Conservation (phyloP, 2,797 vertebrate genomes). For the Dallia pectoralis region DNA sequence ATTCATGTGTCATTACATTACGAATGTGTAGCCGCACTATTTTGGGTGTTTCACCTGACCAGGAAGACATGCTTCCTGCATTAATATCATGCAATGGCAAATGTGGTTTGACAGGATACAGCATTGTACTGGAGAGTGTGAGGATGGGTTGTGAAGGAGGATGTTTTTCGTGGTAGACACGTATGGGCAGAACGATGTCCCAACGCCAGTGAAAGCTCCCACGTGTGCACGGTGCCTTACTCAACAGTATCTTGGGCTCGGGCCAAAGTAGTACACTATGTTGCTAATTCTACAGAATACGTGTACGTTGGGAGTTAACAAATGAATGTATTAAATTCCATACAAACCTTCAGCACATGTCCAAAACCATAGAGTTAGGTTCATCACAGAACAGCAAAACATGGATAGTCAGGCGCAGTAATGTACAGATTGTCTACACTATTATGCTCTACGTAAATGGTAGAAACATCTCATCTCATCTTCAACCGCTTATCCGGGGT, state of each 20-base stretch:
- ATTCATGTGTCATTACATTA: slow-evolving; percentile 61
- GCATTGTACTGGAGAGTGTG: slow-evolving; percentile 24
- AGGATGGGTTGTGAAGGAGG: slow-evolving; percentile 66
- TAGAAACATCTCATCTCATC: too few relatives aligned
- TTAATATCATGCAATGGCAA: slow-evolving; percentile 45
- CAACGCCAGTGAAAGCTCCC: neutral
- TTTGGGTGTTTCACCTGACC: slow-evolving; percentile 63
- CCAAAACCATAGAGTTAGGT: too few relatives aligned
- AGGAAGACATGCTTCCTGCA: slow-evolving; percentile 50
- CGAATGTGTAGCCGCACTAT: slow-evolving; percentile 44
- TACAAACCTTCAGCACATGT: too few relatives aligned
- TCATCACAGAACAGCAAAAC: too few relatives aligned
- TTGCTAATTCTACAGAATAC: too few relatives aligned
- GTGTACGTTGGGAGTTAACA: too few relatives aligned
- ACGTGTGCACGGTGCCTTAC: neutral
- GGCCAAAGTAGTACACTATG: neutral
- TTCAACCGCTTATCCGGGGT: too few relatives aligned
- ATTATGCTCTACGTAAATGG: too few relatives aligned
- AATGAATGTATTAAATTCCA: too few relatives aligned
- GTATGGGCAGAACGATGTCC: slow-evolving; percentile 48
- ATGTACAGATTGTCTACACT: too few relatives aligned
- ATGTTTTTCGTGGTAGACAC: slow-evolving; percentile 57
- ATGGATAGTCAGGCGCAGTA: too few relatives aligned
- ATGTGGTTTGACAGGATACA: slow-evolving; percentile 57
- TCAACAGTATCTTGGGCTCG: neutral